phyloP scores from a whole-genome alignment of 2,888 invertebrate species.

The Parochlus steinenii region DNA sequence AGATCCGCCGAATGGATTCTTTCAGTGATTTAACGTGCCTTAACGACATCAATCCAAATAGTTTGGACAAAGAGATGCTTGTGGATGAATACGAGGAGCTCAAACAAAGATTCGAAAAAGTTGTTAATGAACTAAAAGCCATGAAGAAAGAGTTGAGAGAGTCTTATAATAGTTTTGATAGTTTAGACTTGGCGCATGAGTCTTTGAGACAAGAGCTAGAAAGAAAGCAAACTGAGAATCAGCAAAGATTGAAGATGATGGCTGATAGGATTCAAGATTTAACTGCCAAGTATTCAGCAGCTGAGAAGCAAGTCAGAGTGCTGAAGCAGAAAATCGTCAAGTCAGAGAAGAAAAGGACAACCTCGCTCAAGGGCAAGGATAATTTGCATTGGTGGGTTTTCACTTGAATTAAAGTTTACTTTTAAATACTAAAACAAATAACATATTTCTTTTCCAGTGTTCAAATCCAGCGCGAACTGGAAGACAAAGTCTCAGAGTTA shows the following conservation, averaged over 20 bases:
- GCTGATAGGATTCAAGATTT: slow-evolving; percentile 70
- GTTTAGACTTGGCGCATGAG: slow-evolving; percentile 60
- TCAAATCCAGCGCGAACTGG: slow-evolving; percentile 64
- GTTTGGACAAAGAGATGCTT: slow-evolving; percentile 55
- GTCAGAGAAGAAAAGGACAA: slow-evolving; percentile 60
- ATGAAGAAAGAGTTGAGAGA: slow-evolving; percentile 68
- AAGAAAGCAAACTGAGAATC: slow-evolving; percentile 41
- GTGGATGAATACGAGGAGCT: slow-evolving; percentile 69
- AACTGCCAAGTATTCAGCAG: slow-evolving; percentile 60
- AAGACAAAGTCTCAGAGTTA: slow-evolving; percentile 65
- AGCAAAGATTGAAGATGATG: slow-evolving; percentile 62
- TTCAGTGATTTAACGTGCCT: slow-evolving; percentile 66
- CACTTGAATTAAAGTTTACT: no score
- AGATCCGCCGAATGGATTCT: slow-evolving; percentile 55
- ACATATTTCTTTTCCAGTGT: no score
- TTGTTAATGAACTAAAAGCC: slow-evolving; percentile 64
- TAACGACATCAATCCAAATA: slow-evolving; percentile 57
- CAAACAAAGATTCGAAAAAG: slow-evolving; percentile 60
- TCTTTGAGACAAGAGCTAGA: slow-evolving; percentile 58
- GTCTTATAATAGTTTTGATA: slow-evolving; percentile 63
- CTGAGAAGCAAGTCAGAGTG: slow-evolving; percentile 65
- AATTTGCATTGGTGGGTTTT: no score
- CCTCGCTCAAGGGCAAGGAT: slow-evolving; percentile 69
- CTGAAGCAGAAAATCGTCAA: slow-evolving; percentile 66
- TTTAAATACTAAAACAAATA: no score